A percentile compares a stretch with the other conserved stretches of the same genome.
phyloP scores from a whole-genome alignment of 2,888 invertebrate species.

The Tachina fera region DNA sequence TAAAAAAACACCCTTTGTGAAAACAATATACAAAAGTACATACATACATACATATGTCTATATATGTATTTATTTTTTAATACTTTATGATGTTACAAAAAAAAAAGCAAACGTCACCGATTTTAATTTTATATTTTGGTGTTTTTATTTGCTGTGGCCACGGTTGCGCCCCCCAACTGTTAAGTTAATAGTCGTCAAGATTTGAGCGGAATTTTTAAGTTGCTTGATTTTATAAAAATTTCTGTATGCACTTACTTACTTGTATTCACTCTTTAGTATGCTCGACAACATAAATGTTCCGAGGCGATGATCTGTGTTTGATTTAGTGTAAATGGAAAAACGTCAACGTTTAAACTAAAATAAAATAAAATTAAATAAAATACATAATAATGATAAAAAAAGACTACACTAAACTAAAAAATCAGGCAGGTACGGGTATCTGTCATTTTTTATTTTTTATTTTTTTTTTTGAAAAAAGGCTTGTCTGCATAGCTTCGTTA shows the following conservation, averaged over 20 bases:
- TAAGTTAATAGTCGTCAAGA: conserved; percentile 57
- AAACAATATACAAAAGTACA: too few relatives aligned
- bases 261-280: conserved; percentile 28
- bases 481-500: conserved; percentile 68
- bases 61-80: not conserved
- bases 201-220: conserved; percentile 46
- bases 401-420: conserved; percentile 30
- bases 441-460: conserved; percentile 18
- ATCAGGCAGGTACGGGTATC: conserved; percentile 56
- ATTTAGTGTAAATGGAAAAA: conserved; percentile 72
- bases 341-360: conserved; percentile 63
- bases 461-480: conserved; percentile 66
- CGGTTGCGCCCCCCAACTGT: conserved; percentile 72
- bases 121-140: conserved; percentile 29
- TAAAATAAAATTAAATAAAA: conserved; percentile 49
- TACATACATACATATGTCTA: too few relatives aligned
- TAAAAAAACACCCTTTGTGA: not conserved
- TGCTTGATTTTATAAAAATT: conserved; percentile 13
- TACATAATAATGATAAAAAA: conserved; percentile 17
- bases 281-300: conserved; percentile 65
- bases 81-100: conserved; percentile 28
- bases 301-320: conserved; percentile 73
- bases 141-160: conserved; percentile 61
- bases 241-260: not conserved
- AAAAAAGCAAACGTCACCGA: conserved; percentile 42